These are phyloP conservation scores for Pseudolaguvia tuberculata DNA, from an alignment of 2,113 vertebrate species.

Conservation along the genomic window DNA sequence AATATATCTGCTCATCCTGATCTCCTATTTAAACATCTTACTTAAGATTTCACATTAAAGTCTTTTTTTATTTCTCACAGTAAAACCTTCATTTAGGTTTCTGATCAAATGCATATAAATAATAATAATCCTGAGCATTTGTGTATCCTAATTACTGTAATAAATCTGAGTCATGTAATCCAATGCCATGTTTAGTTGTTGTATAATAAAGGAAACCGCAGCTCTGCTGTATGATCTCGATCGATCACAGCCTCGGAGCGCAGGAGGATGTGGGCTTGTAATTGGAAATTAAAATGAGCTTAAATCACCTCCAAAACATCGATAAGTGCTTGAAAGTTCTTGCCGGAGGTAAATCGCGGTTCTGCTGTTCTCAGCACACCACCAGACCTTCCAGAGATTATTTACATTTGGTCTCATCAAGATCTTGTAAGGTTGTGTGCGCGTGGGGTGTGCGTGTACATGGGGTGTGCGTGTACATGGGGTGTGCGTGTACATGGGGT, in stretches of 20 bases:
- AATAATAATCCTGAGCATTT: not conserved
- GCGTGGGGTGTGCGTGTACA: no score
- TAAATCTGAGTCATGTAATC: constrained; percentile 3
- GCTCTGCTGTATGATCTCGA: not conserved
- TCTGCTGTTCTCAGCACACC: constrained; percentile 59
- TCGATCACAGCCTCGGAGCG: constrained; percentile 40
- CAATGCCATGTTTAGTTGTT: constrained; percentile 13
- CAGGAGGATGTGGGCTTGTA: constrained; percentile 47
- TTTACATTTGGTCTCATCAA: constrained; percentile 53
- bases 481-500: no score
- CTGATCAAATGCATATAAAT: not conserved
- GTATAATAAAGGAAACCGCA: constrained; percentile 43
- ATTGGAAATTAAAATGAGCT: constrained; percentile 59
- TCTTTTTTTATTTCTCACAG: no score
- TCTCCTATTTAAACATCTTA: constrained; percentile 49
- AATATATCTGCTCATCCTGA: no score
- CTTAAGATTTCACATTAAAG: no score
- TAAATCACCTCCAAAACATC: constrained; percentile 56
- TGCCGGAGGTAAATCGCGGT: constrained; percentile 44
- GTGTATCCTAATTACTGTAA: constrained; percentile 29
- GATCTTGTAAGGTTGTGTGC: no score
- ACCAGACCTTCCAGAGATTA: constrained; percentile 58
- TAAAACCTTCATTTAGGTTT: no score
- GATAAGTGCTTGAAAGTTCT: constrained; percentile 52
- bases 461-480: no score